Evolutionary conservation across 2,797 vertebrate species (phyloP).

Genomic region (Ctenosaura bakeri): DNA sequence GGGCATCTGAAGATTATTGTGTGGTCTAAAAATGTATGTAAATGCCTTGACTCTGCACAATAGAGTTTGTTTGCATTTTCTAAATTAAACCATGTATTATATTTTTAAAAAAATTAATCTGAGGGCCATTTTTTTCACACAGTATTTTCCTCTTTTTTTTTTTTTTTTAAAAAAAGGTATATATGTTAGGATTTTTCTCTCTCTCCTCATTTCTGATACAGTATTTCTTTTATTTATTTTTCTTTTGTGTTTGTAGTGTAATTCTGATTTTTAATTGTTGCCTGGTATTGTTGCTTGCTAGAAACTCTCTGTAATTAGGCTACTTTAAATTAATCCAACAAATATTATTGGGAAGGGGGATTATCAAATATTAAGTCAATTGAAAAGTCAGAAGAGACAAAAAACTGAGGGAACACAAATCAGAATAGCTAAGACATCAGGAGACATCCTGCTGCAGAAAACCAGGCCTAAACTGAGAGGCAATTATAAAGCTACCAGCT

Average conservation of each 20-base stretch:
- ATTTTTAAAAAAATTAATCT: not conserved
- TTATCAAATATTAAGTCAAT: not conserved
- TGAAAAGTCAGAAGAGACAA: not conserved
- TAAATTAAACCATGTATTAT: not conserved
- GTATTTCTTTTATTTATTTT: not conserved
- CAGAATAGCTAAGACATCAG: not conserved
- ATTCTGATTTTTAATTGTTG: not conserved
- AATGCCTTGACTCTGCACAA: not conserved
- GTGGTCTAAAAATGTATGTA: slow-evolving; percentile 3
- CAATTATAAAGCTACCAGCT: not conserved
- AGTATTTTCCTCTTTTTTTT: not conserved
- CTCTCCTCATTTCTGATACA: not conserved
- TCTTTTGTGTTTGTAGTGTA: not conserved
- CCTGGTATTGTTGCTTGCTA: not conserved
- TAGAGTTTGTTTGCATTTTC: not conserved
- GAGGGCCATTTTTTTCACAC: not conserved
- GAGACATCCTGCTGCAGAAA: not conserved
- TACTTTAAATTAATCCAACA: not conserved
- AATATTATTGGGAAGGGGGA: not conserved
- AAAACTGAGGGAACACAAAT: not conserved
- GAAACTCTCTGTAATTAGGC: not conserved
- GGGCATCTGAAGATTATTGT: not conserved
- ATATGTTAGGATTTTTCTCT: not conserved
- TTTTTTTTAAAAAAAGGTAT: fast-evolving
- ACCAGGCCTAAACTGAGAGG: not conserved